Percentiles rank a stretch among this genome's conserved stretches.
These are phyloP conservation scores for Sebastes alutus DNA, from an alignment of 2,797 vertebrate genomes.

Conservation along the genomic window DNA sequence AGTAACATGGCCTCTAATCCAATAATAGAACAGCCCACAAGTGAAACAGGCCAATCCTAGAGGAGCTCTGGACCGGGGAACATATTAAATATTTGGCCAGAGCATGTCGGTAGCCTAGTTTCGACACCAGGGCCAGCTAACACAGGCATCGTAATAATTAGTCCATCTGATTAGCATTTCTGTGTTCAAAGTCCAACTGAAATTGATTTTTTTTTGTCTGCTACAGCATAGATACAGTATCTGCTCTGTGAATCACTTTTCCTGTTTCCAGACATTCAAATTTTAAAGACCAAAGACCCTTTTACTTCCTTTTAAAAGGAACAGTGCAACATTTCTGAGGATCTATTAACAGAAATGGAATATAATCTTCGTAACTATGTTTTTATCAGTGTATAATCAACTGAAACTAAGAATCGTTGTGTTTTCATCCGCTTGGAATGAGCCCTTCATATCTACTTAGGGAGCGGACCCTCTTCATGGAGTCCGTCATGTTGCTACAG, in stretches of 20 bases:
- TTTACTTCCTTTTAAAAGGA: background rate
- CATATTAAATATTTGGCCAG: conserved; percentile 44
- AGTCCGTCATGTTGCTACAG: no score
- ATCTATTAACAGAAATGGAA: no score
- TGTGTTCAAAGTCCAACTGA: background rate
- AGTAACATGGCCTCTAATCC: conserved; percentile 72
- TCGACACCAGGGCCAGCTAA: conserved; percentile 2
- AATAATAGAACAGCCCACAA: conserved; percentile 62
- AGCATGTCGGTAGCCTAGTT: conserved; percentile 33
- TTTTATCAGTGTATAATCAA: no score
- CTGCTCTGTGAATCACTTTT: background rate
- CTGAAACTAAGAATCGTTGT: no score
- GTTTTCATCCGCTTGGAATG: no score
- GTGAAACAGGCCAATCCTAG: conserved; percentile 42
- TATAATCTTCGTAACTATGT: no score
- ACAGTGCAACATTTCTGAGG: no score
- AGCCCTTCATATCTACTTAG: no score
- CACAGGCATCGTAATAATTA: background rate
- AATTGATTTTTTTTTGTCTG: background rate
- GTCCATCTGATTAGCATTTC: background rate
- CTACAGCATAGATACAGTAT: background rate
- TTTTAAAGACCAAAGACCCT: background rate
- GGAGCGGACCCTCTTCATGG: no score
- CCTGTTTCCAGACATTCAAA: background rate
- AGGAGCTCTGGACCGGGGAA: conserved; percentile 33